Evolutionary conservation across 2,113 vertebrate genomes (phyloP), one percentile per base, ranked within the genome.

Genomic region (Camelus bactrianus): DNA sequence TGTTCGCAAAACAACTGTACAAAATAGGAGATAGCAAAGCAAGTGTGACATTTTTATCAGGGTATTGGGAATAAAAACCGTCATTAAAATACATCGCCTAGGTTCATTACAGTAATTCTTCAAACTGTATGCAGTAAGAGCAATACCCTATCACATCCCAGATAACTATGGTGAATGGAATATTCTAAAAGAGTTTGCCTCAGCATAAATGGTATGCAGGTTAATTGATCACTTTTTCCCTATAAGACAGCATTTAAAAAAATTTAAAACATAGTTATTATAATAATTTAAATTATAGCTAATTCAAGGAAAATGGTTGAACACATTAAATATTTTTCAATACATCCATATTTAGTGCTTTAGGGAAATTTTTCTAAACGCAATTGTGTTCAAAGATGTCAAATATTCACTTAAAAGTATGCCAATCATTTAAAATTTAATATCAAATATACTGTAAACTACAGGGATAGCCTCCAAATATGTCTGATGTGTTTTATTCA

Each of bases 1-100:
- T 87, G 56, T 79, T 95, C 24, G 94, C 56, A 62, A 94, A 97
- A 96, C 24, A 97, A 95, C 3, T 69, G 6, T 12, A 91, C 73
- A 62, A 13, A 93, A 28, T 26, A 72, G 24, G 62, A 80, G 10
- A 3, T 28, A 70, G 8, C 0, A 89, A 80, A 86, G 0, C 15
- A 81, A 90, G 15, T 46, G 13, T 56, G 17, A 89, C 62, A 20
- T 72, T 89, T n/a, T 50, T 28, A 56, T 64, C 7, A 97, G 67
- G 69, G 1, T 10, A 54, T 48, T 75, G 14, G 12, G 35, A 32
- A 12, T 93, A 93, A 72, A 91, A 75, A 19, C 26, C 84, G 46
- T 1, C 11, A 91, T 17, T 0, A 50, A 1, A 54, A 70, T 92
- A 30, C 35, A 35, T 1, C 48, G 0, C 42, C 86, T 83, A 89